Evolutionary conservation across 2,113 vertebrate species (phyloP), one percentile per base, ranked within the genome.

Genomic region (Coregonus clupeaformis): DNA sequence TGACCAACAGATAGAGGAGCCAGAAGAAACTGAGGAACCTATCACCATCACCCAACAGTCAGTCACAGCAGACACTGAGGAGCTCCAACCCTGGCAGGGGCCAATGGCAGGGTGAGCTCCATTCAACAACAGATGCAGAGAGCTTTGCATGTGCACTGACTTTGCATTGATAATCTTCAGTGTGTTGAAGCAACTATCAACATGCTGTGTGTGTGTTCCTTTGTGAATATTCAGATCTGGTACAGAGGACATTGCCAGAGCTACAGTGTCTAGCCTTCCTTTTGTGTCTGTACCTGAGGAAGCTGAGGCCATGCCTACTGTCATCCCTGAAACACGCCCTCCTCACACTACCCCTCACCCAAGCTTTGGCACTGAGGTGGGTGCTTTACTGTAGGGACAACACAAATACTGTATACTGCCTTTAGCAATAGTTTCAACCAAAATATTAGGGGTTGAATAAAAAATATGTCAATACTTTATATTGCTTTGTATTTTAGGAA

Each of bases 311-410:
- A 64, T 77, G 71, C 73, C 79, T 27, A 72, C 11, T 42, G 36
- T 42, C 36, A 42, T 42, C 36, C 36, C 1, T 77, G 82, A 84
- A 62, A 74, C 85, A 78, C 88, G 82, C 65, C 89, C 85, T 60
- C 71, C 77, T 29, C 81, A 87, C 69, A 87, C 90, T 52, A 85
- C 27, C 20, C 90, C 87, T 22, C 69, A 74, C 30, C 79, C 66
- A 59, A 70, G 78, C 78, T 94, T 94, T 84, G 91, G 80, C 30
- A 73, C 78, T 65, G 85, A 94, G 92, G 93, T 94, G 71, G 2
- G 85, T 52, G 4, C 13, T 14, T 63, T 16, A 9, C 49, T 42
- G 36, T 3, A 42, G 9, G 36, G 9, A 42, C 27, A 4, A n/a
- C 24, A 29, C 29, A 55, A 29, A 55, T 55, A 42, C 18, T 16